Percentiles rank a stretch among this genome's conserved stretches.
Conservation (phyloP, 30 jellyfish, hydroid and myxozoan genomes). For the Aurelia sp. region DNA sequence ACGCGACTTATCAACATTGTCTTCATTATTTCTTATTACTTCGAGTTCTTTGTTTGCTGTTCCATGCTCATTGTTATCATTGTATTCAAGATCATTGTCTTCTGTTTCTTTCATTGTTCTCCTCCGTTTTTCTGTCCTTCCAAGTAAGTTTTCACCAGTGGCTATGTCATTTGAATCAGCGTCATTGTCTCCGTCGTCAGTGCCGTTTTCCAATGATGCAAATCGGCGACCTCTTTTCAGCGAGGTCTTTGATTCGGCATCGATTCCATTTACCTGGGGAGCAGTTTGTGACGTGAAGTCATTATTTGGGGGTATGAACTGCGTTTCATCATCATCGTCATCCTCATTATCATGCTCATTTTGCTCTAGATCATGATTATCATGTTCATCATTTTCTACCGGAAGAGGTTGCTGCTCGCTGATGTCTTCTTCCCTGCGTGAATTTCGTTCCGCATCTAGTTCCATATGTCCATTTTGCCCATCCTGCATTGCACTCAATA, state of each 20-base stretch:
- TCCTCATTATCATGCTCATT: not conserved
- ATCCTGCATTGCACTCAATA: not conserved
- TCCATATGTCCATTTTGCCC: too few relatives aligned
- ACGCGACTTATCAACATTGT: not conserved
- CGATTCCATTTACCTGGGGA: too few relatives aligned
- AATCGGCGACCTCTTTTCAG: conserved; percentile 1
- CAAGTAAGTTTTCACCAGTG: not conserved
- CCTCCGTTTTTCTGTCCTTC: conserved; percentile 3
- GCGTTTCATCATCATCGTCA: not conserved
- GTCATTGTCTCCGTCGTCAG: not conserved
- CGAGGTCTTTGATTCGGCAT: not conserved
- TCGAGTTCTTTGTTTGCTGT: not conserved
- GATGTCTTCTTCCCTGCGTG: too few relatives aligned
- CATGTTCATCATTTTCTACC: too few relatives aligned
- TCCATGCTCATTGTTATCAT: not conserved
- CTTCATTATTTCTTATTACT: not conserved
- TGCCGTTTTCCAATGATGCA: not conserved
- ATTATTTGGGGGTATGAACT: not conserved
- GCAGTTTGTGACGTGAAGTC: not conserved
- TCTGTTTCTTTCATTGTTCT: not conserved
- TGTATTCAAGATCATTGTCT: not conserved
- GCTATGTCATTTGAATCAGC: not conserved
- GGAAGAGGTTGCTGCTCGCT: too few relatives aligned
- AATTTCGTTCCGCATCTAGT: too few relatives aligned
- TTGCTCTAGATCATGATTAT: too few relatives aligned